Conservation (phyloP, 2,113 vertebrate species). For the Chauna torquata region DNA sequence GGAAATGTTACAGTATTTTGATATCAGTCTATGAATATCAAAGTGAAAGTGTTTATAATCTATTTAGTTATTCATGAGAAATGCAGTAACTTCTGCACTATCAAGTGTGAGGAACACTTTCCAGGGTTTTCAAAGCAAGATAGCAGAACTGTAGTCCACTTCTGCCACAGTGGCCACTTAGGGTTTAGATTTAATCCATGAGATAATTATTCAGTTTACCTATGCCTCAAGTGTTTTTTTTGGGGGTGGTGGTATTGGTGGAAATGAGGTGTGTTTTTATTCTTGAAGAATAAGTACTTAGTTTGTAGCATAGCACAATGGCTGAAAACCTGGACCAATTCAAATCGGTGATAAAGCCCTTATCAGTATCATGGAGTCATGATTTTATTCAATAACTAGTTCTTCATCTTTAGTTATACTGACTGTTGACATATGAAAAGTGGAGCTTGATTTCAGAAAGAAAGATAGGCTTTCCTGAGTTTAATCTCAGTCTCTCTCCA, state of each 20-base stretch:
- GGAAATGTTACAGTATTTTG: constrained; percentile 7
- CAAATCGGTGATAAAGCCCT: not conserved
- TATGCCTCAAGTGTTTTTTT: not conserved
- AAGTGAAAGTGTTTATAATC: constrained; percentile 45
- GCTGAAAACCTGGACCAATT: not conserved
- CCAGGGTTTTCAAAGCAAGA: not conserved
- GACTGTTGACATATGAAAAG: not conserved
- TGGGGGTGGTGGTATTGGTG: not conserved
- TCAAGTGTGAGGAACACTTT: not conserved
- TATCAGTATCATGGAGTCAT: not conserved
- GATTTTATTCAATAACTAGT: not conserved
- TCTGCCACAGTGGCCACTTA: fast-evolving
- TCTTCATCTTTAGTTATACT: not conserved
- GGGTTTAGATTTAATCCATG: not conserved
- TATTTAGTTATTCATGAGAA: constrained; percentile 23
- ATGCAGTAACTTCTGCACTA: not conserved
- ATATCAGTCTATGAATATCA: constrained; percentile 38
- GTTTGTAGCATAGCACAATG: not conserved
- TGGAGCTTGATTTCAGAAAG: not conserved
- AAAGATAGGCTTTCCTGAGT: not conserved
- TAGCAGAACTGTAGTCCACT: not conserved
- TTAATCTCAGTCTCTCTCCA: not conserved
- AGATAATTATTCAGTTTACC: not conserved
- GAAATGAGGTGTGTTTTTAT: not conserved
- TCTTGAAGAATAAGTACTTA: not conserved